A percentile compares a stretch with the other conserved stretches of the same genome.
Evolutionary conservation across 2,888 invertebrate species (phyloP).

Genomic region (Ophion costatus): DNA sequence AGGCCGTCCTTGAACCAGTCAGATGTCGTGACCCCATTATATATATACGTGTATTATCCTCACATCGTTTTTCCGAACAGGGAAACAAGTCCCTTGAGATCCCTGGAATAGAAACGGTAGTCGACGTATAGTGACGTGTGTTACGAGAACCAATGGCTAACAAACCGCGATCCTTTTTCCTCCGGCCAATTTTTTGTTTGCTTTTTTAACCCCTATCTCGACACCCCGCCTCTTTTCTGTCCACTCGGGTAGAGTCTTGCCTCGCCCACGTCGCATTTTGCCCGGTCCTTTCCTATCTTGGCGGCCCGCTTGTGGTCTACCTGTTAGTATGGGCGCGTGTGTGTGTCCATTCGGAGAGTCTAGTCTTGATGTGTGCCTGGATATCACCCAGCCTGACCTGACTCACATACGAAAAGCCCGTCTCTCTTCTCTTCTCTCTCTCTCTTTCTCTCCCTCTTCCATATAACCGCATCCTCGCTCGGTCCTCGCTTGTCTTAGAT

Average conservation of each 20-base stretch:
- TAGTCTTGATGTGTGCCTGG: not conserved
- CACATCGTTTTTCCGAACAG: slow-evolving; percentile 36
- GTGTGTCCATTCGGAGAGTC: not conserved
- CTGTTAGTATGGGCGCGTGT: slow-evolving; percentile 43
- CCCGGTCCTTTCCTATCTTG: slow-evolving; percentile 28
- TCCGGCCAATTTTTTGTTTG: slow-evolving; percentile 33
- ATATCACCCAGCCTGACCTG: slow-evolving; percentile 45
- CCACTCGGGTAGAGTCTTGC: slow-evolving; percentile 42
- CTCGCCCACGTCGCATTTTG: slow-evolving; percentile 51
- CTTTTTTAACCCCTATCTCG: slow-evolving; percentile 27
- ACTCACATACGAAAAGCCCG: slow-evolving; percentile 32
- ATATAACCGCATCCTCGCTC: slow-evolving; percentile 44
- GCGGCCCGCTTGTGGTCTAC: slow-evolving; percentile 46
- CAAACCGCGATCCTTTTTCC: slow-evolving; percentile 61
- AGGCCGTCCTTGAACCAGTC: not conserved
- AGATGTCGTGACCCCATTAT: not conserved
- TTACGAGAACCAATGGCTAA: slow-evolving; percentile 55
- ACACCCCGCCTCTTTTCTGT: slow-evolving; percentile 47
- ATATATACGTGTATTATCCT: slow-evolving; percentile 7
- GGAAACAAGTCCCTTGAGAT: slow-evolving; percentile 53
- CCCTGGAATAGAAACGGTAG: slow-evolving; percentile 29
- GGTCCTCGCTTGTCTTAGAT: slow-evolving; percentile 45
- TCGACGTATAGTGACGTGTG: slow-evolving; percentile 26
- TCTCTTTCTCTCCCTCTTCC: slow-evolving; percentile 8
- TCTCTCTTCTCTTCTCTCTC: not conserved